Conservation (phyloP, 2,797 vertebrate genomes). For the Phrynocephalus vlangalii region DNA sequence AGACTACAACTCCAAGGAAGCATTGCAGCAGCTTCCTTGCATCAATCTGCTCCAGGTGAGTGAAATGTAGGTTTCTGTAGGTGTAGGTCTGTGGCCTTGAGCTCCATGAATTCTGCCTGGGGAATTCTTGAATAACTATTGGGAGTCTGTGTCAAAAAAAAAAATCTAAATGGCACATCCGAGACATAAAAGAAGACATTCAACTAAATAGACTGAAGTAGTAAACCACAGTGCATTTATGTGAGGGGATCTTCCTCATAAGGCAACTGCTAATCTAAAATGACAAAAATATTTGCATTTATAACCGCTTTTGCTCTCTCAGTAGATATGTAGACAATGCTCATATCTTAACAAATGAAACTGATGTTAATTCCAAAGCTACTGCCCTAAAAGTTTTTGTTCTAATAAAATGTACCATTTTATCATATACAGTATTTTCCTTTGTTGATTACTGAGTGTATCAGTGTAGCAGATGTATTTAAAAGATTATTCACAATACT, state of each 20-base stretch:
- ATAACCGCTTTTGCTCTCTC: neutral
- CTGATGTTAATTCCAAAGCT: neutral
- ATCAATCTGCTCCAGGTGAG: neutral
- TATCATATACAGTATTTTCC: neutral
- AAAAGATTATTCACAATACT: conserved; percentile 1
- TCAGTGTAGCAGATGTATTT: neutral
- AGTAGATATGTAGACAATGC: neutral
- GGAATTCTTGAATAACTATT: neutral
- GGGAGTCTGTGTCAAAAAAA: too few species aligned
- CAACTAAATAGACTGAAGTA: neutral
- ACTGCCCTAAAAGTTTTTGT: neutral
- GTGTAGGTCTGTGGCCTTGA: too few species aligned
- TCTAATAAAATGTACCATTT: neutral
- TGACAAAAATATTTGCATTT: neutral
- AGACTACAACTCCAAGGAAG: too few species aligned
- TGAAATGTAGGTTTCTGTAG: too few species aligned
- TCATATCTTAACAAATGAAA: neutral
- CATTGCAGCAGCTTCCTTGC: too few species aligned
- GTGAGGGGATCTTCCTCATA: neutral
- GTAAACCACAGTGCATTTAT: neutral
- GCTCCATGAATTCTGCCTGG: too few species aligned
- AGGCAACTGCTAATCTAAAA: neutral
- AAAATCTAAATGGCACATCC: neutral
- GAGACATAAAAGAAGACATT: neutral
- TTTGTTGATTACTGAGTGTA: neutral